phyloP scores from a whole-genome alignment of 2,113 vertebrate species.

The Stegastes partitus region DNA sequence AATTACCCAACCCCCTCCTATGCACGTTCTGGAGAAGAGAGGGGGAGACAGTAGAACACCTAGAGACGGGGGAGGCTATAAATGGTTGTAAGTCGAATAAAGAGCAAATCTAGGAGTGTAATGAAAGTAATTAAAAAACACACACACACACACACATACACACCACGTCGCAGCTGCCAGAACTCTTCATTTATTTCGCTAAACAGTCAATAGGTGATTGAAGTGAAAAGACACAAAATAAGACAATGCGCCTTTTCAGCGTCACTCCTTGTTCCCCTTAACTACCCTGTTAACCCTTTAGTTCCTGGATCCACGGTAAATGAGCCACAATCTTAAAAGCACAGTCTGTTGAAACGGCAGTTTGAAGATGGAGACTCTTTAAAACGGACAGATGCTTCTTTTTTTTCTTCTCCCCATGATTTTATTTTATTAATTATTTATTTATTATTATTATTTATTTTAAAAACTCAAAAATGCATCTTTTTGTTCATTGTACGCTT shows the following conservation, averaged over 20 bases:
- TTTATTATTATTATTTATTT: too few species aligned
- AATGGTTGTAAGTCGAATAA: constrained; percentile 57
- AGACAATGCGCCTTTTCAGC: constrained; percentile 18
- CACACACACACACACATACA: too few species aligned
- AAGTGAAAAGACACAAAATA: constrained; percentile 22
- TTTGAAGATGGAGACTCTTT: neutral
- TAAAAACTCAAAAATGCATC: neutral
- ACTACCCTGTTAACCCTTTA: constrained; percentile 5
- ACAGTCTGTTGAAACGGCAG: too few species aligned
- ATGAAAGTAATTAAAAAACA: constrained; percentile 68
- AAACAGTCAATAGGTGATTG: constrained; percentile 33
- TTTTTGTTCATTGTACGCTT: neutral
- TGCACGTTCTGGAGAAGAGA: constrained; percentile 38
- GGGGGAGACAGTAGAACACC: constrained; percentile 52
- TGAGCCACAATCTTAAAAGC: neutral
- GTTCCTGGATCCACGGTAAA: neutral
- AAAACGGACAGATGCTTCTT: too few species aligned
- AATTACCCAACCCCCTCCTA: constrained; percentile 60
- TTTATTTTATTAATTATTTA: too few species aligned
- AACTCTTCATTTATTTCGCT: constrained; percentile 33
- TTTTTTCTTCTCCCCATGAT: neutral
- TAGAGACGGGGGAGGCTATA: constrained; percentile 44
- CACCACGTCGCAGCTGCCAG: constrained; percentile 35
- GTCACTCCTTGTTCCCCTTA: neutral
- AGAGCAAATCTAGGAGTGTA: constrained; percentile 40